These are phyloP conservation scores for Sterrhoptilus dennistouni DNA, from an alignment of 2,113 vertebrate species.

Conservation along the genomic window DNA sequence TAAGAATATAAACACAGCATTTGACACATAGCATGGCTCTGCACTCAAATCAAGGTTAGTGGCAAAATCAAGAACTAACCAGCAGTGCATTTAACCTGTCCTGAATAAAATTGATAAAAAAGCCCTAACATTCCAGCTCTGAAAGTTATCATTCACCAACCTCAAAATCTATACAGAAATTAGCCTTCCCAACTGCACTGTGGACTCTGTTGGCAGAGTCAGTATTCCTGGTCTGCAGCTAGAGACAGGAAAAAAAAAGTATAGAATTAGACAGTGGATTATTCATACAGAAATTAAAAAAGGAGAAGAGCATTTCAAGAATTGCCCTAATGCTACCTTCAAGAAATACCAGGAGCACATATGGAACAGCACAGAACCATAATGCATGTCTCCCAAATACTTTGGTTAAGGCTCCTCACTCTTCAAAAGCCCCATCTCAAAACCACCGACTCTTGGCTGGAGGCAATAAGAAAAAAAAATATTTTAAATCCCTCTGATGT, in stretches of 20 bases:
- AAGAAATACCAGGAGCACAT: fast-evolving
- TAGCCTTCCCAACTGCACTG: neutral
- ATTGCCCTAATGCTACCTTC: neutral
- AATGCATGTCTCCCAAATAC: fast-evolving
- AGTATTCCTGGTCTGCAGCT: neutral
- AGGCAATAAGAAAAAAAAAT: neutral
- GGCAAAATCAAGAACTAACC: neutral
- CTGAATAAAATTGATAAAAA: neutral
- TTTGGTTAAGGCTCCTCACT: neutral
- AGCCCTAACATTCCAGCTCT: neutral
- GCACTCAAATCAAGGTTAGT: neutral
- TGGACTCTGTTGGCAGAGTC: neutral
- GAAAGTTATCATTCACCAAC: neutral
- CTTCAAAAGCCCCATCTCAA: neutral
- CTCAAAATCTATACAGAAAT: neutral
- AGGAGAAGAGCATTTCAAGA: neutral
- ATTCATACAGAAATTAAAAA: neutral
- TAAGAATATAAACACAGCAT: neutral
- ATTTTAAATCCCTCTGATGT: neutral
- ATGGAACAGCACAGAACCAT: fast-evolving
- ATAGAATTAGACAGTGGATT: neutral
- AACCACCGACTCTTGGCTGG: neutral
- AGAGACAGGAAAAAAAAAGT: neutral
- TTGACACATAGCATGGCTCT: neutral
- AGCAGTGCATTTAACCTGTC: neutral